phyloP scores from a whole-genome alignment of 2,888 invertebrate species.

The Uloborus plumipes region DNA sequence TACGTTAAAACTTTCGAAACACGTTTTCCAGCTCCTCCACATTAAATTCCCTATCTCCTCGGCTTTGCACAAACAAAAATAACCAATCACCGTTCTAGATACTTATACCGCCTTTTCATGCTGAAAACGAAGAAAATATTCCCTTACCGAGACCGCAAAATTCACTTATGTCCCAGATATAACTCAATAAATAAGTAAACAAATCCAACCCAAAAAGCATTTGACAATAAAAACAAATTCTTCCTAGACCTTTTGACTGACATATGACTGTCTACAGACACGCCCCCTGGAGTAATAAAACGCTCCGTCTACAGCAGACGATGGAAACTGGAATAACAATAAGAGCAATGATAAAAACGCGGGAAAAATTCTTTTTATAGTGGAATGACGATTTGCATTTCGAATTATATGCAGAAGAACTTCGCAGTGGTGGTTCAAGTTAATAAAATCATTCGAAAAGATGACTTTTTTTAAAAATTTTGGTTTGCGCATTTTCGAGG shows the following conservation, averaged over 20 bases:
- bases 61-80: no score
- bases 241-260: constrained; percentile 51
- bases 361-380: constrained; percentile 28
- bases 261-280: constrained; percentile 34
- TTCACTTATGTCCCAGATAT: constrained; percentile 20
- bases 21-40: no score
- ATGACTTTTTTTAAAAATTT: no score
- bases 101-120: no score
- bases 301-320: constrained; percentile 1
- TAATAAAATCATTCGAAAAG: no score
- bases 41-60: no score
- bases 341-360: constrained; percentile 7
- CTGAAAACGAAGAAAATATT: no score
- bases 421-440: no score
- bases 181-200: constrained; percentile 52
- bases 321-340: constrained; percentile 39
- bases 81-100: no score
- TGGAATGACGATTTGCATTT: constrained; percentile 58
- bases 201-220: constrained; percentile 26
- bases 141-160: no score
- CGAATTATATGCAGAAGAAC: constrained; percentile 48
- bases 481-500: no score
- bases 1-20: no score
- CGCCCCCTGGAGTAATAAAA: constrained; percentile 40
- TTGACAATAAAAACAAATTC: constrained; percentile 57